Evolutionary conservation across 2,888 invertebrate species (phyloP).

Genomic region (Drosophila formosana): DNA sequence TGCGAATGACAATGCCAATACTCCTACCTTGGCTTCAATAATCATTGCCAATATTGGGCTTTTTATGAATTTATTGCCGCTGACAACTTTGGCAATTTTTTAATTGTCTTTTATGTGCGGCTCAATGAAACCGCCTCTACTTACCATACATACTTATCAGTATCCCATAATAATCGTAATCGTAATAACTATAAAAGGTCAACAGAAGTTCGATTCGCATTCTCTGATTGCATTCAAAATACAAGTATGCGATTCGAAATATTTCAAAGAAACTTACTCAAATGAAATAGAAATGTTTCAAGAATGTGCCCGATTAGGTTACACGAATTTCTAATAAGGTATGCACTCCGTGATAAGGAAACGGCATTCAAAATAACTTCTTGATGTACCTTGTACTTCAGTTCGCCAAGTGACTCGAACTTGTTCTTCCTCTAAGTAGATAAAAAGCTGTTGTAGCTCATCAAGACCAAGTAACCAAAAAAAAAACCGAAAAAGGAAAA

Average conservation of each 20-base stretch:
- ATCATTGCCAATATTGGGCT: conserved; percentile 76
- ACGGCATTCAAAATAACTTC: conserved; percentile 4
- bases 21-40: conserved; percentile 66
- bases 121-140: conserved; percentile 48
- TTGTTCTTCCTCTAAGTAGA: conserved; percentile 18
- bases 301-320: conserved; percentile 1
- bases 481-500: not conserved
- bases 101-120: conserved; percentile 48
- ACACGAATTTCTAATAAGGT: conserved; percentile 5
- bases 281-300: not conserved
- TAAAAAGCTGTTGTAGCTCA: conserved; percentile 32
- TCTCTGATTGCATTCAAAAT: not conserved
- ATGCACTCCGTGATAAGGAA: conserved; percentile 1
- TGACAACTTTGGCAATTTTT: conserved; percentile 53
- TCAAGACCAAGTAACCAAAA: conserved; percentile 5
- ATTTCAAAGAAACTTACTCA: not conserved
- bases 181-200: conserved; percentile 13
- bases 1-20: conserved; percentile 26
- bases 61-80: conserved; percentile 69
- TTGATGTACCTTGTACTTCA: conserved; percentile 3
- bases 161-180: conserved; percentile 26
- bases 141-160: conserved; percentile 43
- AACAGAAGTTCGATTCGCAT: conserved; percentile 6
- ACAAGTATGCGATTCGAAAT: too few species aligned
- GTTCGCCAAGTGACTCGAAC: not conserved